phyloP scores from a whole-genome alignment of 2,113 vertebrate genomes.

The Pterocles orientalis region DNA sequence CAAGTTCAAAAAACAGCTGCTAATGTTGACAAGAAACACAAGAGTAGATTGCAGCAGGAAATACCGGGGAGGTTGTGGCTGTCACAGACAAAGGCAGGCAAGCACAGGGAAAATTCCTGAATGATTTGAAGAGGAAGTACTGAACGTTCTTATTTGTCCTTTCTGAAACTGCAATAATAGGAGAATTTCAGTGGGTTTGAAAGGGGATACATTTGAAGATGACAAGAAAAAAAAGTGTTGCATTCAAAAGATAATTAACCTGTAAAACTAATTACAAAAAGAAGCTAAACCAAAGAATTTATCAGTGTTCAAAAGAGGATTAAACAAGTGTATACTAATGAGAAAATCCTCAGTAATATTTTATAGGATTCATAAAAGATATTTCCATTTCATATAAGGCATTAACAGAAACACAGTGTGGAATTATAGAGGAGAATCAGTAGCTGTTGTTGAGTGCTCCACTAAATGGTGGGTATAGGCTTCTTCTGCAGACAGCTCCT shows the following conservation, averaged over 20 bases:
- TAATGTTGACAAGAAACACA: slow-evolving; percentile 9
- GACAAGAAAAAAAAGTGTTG: background rate
- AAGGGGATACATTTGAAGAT: slow-evolving; percentile 6
- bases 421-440: background rate
- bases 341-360: slow-evolving; percentile 30
- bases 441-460: background rate
- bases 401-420: background rate
- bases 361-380: background rate
- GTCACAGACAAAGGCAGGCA: background rate
- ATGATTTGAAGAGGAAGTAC: background rate
- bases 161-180: background rate
- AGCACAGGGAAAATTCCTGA: background rate
- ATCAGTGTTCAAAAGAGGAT: slow-evolving; percentile 33
- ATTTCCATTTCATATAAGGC: background rate
- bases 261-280: slow-evolving; percentile 47
- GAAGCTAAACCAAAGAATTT: slow-evolving; percentile 32
- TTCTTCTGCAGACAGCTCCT: background rate
- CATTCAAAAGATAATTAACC: slow-evolving; percentile 49
- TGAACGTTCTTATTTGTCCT: background rate
- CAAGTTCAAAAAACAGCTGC: slow-evolving; percentile 27
- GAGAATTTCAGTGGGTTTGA: slow-evolving; percentile 14
- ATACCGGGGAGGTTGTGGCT: background rate
- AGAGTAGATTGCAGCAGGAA: slow-evolving; percentile 23
- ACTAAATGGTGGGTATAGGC: background rate
- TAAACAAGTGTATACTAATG: slow-evolving; percentile 18